phyloP scores from a whole-genome alignment of 1,140 invertebrate genomes.

The Nasonia longicornis region DNA sequence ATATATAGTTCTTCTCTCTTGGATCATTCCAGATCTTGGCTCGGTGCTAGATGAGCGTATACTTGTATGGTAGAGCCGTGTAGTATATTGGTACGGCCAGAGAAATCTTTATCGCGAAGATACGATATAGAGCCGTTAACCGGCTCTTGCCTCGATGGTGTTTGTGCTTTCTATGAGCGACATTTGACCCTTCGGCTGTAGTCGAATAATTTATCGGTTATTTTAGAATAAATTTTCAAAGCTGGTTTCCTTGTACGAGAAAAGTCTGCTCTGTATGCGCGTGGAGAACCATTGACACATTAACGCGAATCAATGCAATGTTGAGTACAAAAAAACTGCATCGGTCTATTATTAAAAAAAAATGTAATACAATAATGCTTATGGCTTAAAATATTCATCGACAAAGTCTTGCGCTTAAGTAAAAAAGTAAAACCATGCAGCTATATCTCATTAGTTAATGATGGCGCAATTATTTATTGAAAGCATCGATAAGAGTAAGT shows the following conservation, averaged over 20 bases:
- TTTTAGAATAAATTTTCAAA: not conserved
- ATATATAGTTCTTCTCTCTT: not conserved
- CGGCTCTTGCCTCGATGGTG: constrained; percentile 47
- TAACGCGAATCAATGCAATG: too few relatives aligned
- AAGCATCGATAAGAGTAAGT: not conserved
- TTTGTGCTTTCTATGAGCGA: constrained; percentile 51
- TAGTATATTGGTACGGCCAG: constrained; percentile 21
- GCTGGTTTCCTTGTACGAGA: too few relatives aligned
- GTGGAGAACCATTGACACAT: too few relatives aligned
- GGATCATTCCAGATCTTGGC: constrained; percentile 4
- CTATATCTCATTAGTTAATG: not conserved
- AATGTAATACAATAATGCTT: not conserved
- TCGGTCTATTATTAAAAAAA: too few relatives aligned
- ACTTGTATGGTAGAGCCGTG: constrained; percentile 17
- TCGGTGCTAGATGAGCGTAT: constrained; percentile 14
- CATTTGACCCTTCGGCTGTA: constrained; percentile 53
- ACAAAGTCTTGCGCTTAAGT: not conserved
- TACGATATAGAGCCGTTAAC: constrained; percentile 51
- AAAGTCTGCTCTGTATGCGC: too few relatives aligned
- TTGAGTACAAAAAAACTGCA: too few relatives aligned
- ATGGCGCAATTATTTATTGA: not conserved
- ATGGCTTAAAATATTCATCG: not conserved
- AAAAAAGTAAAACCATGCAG: not conserved
- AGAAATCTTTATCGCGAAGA: constrained; percentile 62
- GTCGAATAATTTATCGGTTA: not conserved